Base-by-base conservation (phyloP, 1,140 invertebrate species). In the Solen grandis region DNA sequence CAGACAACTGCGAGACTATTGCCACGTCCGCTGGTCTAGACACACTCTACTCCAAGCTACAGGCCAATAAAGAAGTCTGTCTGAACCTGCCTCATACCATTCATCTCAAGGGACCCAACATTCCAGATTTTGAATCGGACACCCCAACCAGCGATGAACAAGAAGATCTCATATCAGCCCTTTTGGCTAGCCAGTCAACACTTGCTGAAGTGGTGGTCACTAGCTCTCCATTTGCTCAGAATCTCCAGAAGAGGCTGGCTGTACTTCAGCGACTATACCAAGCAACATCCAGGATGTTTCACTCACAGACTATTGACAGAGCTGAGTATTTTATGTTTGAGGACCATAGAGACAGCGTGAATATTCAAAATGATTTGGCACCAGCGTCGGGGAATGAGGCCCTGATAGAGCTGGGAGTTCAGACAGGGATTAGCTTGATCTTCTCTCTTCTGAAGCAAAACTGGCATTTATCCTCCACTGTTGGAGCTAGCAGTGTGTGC, bases 341-440 rank as follows among this genome's bases (percentile, higher is more conserved):
- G 35, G 73, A 74, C 63, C 46, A 25, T 35, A 19, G 27, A 22
- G 36, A 10, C 29, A 57, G 36, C 38, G 52, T 36, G 19, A 50
- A 72, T 1, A 16, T 4, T 16, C 31, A 78, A 59, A 54, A 27
- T 29, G 81, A 83, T 13, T 76, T 69, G 22, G 52, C 76, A 31
- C 69, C 63, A 19, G 59, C 69, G 46, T 62, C 84, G 25, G 94
- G 94, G 36, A 94, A 93, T 52, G 92, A 94, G 88, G 94, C 93
- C 19, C 88, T 95, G n/a, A 87, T 95, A 63, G 94, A 95, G 91
- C 92, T 95, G 76, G 94, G 94, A 2, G 94, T 95, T 0, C 93
- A 93, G 89, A 95, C 95, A 72, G 94, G 94, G 19, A 90, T 95
- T 10, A 94, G 93, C 80, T 89, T 95, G 62, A 79, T 95, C 19